Conservation (phyloP, 2,888 invertebrate genomes). For the Tholera decimalis region DNA sequence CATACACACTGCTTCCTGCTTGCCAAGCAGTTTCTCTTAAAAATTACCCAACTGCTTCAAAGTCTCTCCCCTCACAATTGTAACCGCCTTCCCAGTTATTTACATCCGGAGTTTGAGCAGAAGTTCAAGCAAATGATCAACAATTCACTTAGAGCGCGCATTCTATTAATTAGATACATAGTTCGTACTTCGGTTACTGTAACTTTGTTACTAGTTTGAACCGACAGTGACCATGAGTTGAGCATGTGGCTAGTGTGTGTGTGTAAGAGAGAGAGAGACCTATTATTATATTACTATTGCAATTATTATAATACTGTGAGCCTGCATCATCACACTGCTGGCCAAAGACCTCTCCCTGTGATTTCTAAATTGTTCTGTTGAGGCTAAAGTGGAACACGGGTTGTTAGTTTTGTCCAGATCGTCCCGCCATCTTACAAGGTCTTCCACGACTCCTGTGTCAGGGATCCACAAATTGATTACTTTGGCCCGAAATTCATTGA, state of each 20-base stretch:
- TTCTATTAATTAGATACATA: constrained; percentile 68
- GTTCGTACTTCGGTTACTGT: constrained; percentile 52
- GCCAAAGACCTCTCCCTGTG: too few species aligned
- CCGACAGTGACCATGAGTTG: constrained; percentile 13
- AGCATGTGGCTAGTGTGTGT: not conserved
- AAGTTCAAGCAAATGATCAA: constrained; percentile 57
- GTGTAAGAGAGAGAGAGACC: too few species aligned
- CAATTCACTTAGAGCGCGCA: constrained; percentile 59
- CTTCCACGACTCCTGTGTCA: too few species aligned
- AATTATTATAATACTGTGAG: too few species aligned
- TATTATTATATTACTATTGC: too few species aligned
- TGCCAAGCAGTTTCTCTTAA: not conserved
- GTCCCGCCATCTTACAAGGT: too few species aligned
- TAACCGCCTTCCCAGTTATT: constrained; percentile 32
- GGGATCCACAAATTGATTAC: too few species aligned
- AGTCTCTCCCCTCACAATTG: not conserved
- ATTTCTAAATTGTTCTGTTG: too few species aligned
- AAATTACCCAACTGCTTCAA: not conserved
- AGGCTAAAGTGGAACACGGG: too few species aligned
- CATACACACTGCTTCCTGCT: not conserved
- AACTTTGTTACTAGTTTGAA: constrained; percentile 48
- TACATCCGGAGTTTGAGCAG: constrained; percentile 26
- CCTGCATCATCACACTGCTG: too few species aligned
- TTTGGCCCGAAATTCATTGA: too few species aligned
- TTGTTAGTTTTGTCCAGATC: too few species aligned